Conservation (phyloP, 1,140 invertebrate species). For the Dendrolimus punctatus region DNA sequence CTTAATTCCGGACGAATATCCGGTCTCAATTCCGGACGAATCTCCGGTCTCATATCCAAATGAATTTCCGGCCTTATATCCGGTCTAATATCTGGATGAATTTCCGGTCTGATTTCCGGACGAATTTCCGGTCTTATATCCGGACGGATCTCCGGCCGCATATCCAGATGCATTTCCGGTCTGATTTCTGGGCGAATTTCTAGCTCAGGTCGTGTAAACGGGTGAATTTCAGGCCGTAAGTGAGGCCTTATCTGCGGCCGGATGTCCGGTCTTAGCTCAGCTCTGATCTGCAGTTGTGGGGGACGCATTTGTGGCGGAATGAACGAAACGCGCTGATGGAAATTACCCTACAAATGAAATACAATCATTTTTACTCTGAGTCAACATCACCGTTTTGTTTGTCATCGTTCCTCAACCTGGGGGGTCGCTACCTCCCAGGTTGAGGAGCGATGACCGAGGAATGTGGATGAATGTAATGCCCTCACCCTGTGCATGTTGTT, state of each 20-base stretch:
- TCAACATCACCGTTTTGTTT: too few species aligned
- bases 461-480: too few species aligned
- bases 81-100: conserved; percentile 11
- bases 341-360: conserved; percentile 33
- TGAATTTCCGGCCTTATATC: conserved; percentile 9
- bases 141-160: conserved; percentile 5
- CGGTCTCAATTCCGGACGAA: conserved; percentile 9
- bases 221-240: conserved; percentile 10
- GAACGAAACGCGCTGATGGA: conserved; percentile 35
- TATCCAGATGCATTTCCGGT: conserved; percentile 15
- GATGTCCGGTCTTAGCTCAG: conserved; percentile 9
- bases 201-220: conserved; percentile 2
- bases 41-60: conserved; percentile 12
- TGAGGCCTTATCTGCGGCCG: conserved; percentile 19
- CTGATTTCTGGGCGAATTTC: conserved; percentile 12
- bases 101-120: conserved; percentile 12
- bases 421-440: too few species aligned
- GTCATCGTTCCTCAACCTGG: too few species aligned
- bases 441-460: too few species aligned
- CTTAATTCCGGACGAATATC: neutral
- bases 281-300: conserved; percentile 4
- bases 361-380: neutral
- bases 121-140: conserved; percentile 11
- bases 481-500: conserved; percentile 36
- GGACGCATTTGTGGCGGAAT: conserved; percentile 26